Evolutionary conservation across 2,113 vertebrate genomes (phyloP).

Genomic region (Cryptoleucopteryx plumbea): DNA sequence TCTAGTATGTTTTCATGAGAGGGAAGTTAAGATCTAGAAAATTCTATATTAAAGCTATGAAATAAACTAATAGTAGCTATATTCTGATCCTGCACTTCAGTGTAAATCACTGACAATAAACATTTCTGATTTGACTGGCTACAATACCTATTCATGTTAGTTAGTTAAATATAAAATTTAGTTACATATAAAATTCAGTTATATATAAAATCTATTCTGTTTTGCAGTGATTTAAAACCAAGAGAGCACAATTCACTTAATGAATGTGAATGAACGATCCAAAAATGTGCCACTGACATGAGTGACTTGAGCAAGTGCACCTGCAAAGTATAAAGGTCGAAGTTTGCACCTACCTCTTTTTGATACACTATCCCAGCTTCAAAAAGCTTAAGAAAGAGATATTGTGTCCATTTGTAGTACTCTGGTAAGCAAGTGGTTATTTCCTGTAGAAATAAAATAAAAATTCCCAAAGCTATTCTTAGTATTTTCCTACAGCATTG

Average conservation of each 20-base stretch:
- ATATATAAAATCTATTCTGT: neutral
- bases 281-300: neutral
- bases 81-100: neutral
- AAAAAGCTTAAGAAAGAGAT: constrained; percentile 91
- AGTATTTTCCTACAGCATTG: neutral
- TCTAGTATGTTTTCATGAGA: neutral
- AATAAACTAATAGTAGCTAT: neutral
- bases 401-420: constrained; percentile 97
- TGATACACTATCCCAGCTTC: constrained; percentile 92
- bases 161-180: neutral
- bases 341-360: constrained; percentile 84
- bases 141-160: neutral
- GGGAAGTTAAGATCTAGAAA: neutral
- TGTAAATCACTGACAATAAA: neutral
- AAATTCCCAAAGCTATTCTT: neutral
- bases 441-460: constrained; percentile 77
- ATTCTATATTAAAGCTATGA: neutral
- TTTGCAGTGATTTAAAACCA: neutral
- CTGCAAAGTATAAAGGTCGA: neutral
- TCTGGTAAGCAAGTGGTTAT: constrained; percentile 90
- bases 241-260: neutral
- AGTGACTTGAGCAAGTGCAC: neutral
- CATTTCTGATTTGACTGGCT: neutral
- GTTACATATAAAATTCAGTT: neutral
- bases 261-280: neutral